phyloP scores from a whole-genome alignment of 1,140 invertebrate genomes.

The Galendromus occidentalis region DNA sequence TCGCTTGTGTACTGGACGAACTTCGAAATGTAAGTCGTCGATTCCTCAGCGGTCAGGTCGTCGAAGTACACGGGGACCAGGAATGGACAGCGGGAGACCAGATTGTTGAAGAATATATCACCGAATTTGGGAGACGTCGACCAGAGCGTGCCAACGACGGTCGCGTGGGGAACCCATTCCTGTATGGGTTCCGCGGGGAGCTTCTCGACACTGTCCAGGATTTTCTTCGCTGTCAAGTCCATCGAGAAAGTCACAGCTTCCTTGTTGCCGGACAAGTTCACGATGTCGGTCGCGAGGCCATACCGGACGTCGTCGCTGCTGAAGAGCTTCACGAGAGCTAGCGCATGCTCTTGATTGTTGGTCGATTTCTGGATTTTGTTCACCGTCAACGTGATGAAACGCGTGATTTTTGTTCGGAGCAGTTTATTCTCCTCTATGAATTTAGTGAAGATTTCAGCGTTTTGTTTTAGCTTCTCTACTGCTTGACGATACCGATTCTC shows the following conservation, averaged over 20 bases:
- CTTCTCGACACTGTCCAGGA: background rate
- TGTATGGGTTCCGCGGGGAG: background rate
- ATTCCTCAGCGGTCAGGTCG: background rate
- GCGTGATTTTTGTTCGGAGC: background rate
- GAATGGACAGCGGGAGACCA: background rate
- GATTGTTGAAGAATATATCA: background rate
- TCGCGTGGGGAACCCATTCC: background rate
- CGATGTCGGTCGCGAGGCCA: background rate
- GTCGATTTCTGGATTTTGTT: background rate
- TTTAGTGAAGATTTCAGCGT: background rate
- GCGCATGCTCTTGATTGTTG: background rate
- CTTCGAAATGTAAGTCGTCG: background rate
- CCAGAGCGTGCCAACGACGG: background rate
- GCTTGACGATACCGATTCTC: background rate
- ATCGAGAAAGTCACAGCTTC: background rate
- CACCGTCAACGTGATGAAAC: background rate
- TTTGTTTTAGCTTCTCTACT: background rate
- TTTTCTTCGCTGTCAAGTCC: background rate
- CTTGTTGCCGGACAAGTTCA: background rate
- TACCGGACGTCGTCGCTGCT: background rate
- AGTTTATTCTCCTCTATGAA: background rate
- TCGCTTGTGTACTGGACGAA: background rate
- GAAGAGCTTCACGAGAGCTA: background rate
- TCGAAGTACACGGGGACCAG: background rate
- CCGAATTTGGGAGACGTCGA: background rate